Conservation (phyloP, 2,797 vertebrate species). For the Gymnothorax reevesii region DNA sequence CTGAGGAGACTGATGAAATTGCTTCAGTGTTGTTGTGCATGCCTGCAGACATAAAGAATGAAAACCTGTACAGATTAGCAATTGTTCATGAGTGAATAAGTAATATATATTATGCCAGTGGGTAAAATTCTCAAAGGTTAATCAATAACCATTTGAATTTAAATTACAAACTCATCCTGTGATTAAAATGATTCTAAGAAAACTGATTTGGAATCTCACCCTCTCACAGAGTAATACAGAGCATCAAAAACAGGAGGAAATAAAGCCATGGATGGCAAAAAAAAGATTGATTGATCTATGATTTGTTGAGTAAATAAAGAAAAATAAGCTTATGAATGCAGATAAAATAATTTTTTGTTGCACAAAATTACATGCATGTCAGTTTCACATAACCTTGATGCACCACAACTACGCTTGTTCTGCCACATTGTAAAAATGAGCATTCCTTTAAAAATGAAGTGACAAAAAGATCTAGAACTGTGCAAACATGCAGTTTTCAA, state of each 20-base stretch:
- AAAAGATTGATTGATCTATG: background rate
- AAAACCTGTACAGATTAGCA: background rate
- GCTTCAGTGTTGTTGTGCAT: background rate
- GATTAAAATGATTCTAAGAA: constrained; percentile 10
- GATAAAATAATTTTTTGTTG: background rate
- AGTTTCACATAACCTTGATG: background rate
- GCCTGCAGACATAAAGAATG: background rate
- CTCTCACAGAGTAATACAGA: background rate
- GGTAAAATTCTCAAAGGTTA: constrained; percentile 1
- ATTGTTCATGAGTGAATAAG: constrained; percentile 9
- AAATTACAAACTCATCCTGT: constrained; percentile 9
- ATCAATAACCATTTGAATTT: constrained; percentile 30
- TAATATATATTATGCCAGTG: background rate
- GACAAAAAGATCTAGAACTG: background rate
- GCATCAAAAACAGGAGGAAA: background rate
- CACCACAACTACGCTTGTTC: background rate
- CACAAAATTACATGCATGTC: background rate
- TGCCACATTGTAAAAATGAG: background rate
- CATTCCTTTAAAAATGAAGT: background rate
- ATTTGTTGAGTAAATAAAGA: background rate
- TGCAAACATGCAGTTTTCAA: background rate
- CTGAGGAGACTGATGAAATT: background rate
- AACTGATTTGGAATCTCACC: background rate
- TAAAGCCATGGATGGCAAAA: background rate
- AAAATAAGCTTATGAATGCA: background rate